Evolutionary conservation across 2,113 vertebrate species (phyloP).

Genomic region (Xiphorhynchus elegans): DNA sequence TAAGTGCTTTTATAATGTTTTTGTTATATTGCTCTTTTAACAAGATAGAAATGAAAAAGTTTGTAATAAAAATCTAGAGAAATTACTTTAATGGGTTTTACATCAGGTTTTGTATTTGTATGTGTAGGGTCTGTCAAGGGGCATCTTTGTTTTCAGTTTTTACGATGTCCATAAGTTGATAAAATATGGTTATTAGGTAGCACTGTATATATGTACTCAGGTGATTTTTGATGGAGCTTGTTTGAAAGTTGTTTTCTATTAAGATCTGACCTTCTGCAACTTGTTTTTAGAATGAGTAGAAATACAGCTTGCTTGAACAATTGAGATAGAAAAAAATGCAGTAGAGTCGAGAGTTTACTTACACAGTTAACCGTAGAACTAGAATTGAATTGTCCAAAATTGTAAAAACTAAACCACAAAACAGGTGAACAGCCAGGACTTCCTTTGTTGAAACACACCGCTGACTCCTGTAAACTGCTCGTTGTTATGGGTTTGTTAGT

Average conservation of each 20-base stretch:
- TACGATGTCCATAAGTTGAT: background rate
- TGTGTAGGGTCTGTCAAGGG: background rate
- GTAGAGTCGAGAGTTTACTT: background rate
- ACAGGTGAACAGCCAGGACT: background rate
- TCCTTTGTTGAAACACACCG: background rate
- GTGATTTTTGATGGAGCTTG: background rate
- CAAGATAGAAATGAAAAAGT: background rate
- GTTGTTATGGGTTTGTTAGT: background rate
- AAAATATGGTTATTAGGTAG: background rate
- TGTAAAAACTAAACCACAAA: background rate
- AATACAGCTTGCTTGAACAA: background rate
- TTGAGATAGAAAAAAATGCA: background rate
- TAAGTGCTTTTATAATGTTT: background rate
- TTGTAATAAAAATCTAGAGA: background rate
- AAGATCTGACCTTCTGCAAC: background rate
- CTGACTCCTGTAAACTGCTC: background rate
- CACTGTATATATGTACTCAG: background rate
- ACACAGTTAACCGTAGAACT: background rate
- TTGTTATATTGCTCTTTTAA: background rate
- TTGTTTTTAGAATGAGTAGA: constrained; percentile 2
- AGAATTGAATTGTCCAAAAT: background rate
- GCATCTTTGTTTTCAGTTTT: background rate
- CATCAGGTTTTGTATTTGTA: background rate
- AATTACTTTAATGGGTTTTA: background rate
- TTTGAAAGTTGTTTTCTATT: background rate